Percentiles rank a stretch among this genome's conserved stretches.
phyloP scores from a whole-genome alignment of 2,797 vertebrate genomes.

The Smutsia temminckii region DNA sequence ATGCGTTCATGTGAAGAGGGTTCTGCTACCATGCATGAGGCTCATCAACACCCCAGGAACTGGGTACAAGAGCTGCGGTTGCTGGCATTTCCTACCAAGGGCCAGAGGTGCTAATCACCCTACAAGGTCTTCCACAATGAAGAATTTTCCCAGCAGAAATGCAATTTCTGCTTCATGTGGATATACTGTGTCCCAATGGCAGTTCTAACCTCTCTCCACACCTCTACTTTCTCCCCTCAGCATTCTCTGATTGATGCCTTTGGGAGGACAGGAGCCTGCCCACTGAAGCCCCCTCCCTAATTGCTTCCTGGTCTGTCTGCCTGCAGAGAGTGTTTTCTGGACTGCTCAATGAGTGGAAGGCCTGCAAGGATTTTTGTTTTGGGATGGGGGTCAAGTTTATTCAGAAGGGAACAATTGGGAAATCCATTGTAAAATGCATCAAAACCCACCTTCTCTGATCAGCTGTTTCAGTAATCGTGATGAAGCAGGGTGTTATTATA shows the following conservation, averaged over 20 bases:
- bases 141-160: neutral
- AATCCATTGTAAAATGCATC: neutral
- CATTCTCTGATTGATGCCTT: neutral
- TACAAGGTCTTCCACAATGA: neutral
- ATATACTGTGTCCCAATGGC: neutral
- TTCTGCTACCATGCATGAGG: neutral
- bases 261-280: neutral
- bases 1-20: neutral
- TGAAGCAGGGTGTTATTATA: neutral
- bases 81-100: neutral
- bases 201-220: neutral
- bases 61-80: neutral
- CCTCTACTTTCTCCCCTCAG: neutral
- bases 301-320: neutral
- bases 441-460: neutral
- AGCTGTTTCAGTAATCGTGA: neutral
- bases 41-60: neutral
- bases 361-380: neutral
- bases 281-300: neutral
- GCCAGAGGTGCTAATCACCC: neutral
- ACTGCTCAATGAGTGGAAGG: neutral
- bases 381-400: neutral
- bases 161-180: rapidly evolving
- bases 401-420: neutral
- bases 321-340: neutral